Base-by-base conservation (phyloP, 2,113 vertebrate species). In the Synchiropus splendidus region DNA sequence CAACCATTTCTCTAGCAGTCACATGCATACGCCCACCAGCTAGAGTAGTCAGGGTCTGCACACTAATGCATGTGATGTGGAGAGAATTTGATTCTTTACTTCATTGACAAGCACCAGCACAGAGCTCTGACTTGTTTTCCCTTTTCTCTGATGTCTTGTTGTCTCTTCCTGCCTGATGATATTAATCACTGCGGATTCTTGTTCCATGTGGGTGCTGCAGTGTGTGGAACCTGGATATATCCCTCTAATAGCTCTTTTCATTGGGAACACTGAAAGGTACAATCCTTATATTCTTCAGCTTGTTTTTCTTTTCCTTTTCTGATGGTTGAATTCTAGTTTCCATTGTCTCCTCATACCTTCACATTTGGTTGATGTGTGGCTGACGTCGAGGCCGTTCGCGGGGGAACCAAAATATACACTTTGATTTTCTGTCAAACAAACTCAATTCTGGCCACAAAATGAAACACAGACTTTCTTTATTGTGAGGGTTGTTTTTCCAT, bases 161-260 rank as follows among this genome's bases (percentile, higher is more conserved):
- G 64, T 71, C 36, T 70, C 38, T 52, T 45, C 13, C 51, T 61
- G 50, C 13, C 51, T 61, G 50, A 56, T 77, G 58, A 61, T 52
- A 63, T 69, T 79, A 72, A 72, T 64, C 46, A 45, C 60, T 65
- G 10, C 47, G 75, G 78, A 77, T 71, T 75, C 69, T 61, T 76
- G 63, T 72, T 66, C 61, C 67, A 64, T 74, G 66, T 78, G 70
- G 68, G 63, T 70, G 68, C 73, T 72, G 74, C 79, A 82, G 79
- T 82, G 79, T 82, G 57, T 82, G 79, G 79, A 82, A 79, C 79
- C 79, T 82, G 79, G 79, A 82, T 18, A 79, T 82, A 76, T 78
- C 79, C 79, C 70, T 82, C 77, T 82, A 78, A 73, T 82, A 78
- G 51, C 34, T 79, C 74, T 73, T 67, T 73, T 74, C 76, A 81